Percentiles rank a stretch among this genome's conserved stretches.
phyloP scores from a whole-genome alignment of 2,888 invertebrate species.

The Allygus modestus region DNA sequence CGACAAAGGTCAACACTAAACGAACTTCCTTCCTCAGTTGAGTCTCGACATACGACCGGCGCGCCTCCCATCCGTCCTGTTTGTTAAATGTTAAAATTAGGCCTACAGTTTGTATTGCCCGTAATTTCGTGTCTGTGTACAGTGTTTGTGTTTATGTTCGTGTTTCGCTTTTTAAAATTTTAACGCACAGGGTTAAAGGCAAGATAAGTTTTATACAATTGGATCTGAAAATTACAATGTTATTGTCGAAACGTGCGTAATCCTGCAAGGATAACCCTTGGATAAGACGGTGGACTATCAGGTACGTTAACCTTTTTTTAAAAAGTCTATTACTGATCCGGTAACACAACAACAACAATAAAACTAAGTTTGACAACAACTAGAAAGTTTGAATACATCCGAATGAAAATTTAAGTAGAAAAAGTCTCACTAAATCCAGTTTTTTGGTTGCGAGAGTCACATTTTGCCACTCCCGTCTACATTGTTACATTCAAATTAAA shows the following conservation, averaged over 20 bases:
- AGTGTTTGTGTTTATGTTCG: not conserved
- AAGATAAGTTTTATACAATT: not conserved
- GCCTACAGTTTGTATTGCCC: not conserved
- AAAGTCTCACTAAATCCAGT: too few species aligned
- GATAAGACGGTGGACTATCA: too few species aligned
- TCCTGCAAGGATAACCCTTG: too few species aligned
- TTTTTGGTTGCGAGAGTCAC: too few species aligned
- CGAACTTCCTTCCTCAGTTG: not conserved
- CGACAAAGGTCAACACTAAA: not conserved
- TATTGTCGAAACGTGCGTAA: too few species aligned
- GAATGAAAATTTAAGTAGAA: too few species aligned
- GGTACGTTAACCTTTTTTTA: too few species aligned
- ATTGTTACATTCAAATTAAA: too few species aligned
- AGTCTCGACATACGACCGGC: not conserved
- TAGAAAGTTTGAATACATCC: too few species aligned
- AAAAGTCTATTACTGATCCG: too few species aligned
- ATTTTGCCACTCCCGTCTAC: too few species aligned
- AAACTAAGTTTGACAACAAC: not conserved
- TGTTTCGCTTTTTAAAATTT: not conserved
- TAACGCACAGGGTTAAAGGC: not conserved
- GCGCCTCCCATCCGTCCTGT: not conserved
- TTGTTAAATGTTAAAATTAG: not conserved
- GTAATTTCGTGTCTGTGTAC: not conserved
- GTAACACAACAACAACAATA: not conserved
- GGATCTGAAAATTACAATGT: not conserved